Percentiles rank a stretch among this genome's conserved stretches.
Evolutionary conservation across 2,113 vertebrate species (phyloP).

Genomic region (Cebidichthys violaceus): DNA sequence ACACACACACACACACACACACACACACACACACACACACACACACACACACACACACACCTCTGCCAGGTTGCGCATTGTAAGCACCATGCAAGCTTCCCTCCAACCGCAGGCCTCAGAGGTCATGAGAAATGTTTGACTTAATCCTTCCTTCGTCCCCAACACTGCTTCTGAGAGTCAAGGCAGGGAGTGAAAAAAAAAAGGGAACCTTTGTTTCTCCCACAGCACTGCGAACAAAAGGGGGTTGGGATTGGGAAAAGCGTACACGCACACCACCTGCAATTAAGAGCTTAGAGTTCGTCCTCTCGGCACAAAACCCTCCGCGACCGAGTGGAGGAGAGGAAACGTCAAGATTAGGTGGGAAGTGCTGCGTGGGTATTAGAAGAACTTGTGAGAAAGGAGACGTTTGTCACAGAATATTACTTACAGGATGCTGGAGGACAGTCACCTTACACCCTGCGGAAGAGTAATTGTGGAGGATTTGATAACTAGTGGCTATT

Average conservation of each 20-base stretch:
- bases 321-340: conserved; percentile 42
- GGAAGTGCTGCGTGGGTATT: conserved; percentile 63
- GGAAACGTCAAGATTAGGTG: conserved; percentile 77
- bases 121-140: conserved; percentile 84
- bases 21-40: no score
- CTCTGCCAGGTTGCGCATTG: conserved; percentile 32
- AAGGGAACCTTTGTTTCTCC: conserved; percentile 75
- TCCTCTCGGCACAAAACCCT: conserved; percentile 61
- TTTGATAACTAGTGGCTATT: conserved; percentile 73
- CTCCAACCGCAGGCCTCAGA: conserved; percentile 61
- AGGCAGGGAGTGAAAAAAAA: conserved; percentile 49
- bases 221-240: conserved; percentile 70
- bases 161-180: conserved; percentile 71
- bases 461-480: conserved; percentile 64
- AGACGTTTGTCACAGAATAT: conserved; percentile 78
- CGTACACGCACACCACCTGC: conserved; percentile 72
- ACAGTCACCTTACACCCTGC: conserved; percentile 71
- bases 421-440: conserved; percentile 70
- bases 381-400: conserved; percentile 65
- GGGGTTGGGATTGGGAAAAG: conserved; percentile 56
- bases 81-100: conserved; percentile 9
- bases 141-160: conserved; percentile 73
- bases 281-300: conserved; percentile 81
- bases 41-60: background rate
- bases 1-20: no score